Percentiles rank a stretch among this genome's conserved stretches.
Evolutionary conservation across 2,797 vertebrate species (phyloP).

Genomic region (Lagodon rhomboides): DNA sequence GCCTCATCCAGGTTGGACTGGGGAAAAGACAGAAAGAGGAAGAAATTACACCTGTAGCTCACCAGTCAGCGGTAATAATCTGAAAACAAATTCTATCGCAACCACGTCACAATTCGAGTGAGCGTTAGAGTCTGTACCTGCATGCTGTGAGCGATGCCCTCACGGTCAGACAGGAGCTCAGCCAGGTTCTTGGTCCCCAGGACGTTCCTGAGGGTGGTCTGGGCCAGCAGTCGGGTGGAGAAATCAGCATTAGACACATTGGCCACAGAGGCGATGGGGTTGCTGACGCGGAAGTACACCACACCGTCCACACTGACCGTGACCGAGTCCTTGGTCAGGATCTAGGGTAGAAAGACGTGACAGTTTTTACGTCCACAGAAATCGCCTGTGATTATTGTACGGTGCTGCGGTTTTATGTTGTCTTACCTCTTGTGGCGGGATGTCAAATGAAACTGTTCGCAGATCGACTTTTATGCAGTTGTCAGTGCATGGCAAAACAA

Average conservation of each 20-base stretch:
- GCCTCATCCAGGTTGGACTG: slow-evolving; percentile 85
- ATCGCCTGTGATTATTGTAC: not conserved
- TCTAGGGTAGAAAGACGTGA: slow-evolving; percentile 61
- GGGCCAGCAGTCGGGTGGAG: slow-evolving; percentile 86
- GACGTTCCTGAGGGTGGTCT: slow-evolving; percentile 88
- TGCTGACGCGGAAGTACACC: slow-evolving; percentile 87
- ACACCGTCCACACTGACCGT: slow-evolving; percentile 87
- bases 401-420: not conserved
- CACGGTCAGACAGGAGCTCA: slow-evolving; percentile 86
- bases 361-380: not conserved
- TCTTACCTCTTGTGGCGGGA: slow-evolving; percentile 88
- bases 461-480: slow-evolving; percentile 86
- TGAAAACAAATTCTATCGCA: too few relatives aligned
- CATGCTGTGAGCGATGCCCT: slow-evolving; percentile 87
- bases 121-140: slow-evolving; percentile 76
- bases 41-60: not conserved
- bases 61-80: too few relatives aligned
- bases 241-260: slow-evolving; percentile 86
- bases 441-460: slow-evolving; percentile 88
- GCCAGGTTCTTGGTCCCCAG: slow-evolving; percentile 88
- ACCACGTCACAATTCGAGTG: too few relatives aligned
- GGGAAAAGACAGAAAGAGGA: slow-evolving; percentile 12
- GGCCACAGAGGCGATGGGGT: slow-evolving; percentile 87
- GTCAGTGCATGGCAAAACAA: slow-evolving; percentile 87
- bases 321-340: slow-evolving; percentile 89